Evolutionary conservation across 30 jellyfish, hydroid and myxozoan genomes (phyloP).

Genomic region (Rhopilema esculentum): DNA sequence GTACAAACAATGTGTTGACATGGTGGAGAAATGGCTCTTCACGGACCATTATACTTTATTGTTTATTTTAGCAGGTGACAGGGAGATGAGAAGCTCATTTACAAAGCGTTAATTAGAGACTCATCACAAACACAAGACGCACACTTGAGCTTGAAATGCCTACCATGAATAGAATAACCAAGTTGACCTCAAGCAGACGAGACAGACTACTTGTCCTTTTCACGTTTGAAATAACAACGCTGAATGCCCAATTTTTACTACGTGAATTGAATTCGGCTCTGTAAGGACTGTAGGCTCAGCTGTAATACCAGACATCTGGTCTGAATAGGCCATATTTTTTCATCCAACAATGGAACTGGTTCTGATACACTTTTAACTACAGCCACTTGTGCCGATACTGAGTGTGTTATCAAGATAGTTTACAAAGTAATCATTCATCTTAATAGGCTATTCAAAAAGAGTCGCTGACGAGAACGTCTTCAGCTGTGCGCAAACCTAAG

Average conservation of each 20-base stretch:
- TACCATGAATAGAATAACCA: slow-evolving; percentile 59
- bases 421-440: neutral
- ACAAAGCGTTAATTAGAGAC: slow-evolving; percentile 48
- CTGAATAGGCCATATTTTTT: neutral
- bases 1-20: neutral
- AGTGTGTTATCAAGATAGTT: neutral
- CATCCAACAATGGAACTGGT: neutral
- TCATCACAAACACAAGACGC: slow-evolving; percentile 18
- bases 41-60: slow-evolving; percentile 33
- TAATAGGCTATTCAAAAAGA: neutral
- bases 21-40: slow-evolving; percentile 10
- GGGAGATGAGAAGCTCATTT: slow-evolving; percentile 33
- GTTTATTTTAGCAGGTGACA: slow-evolving; percentile 58
- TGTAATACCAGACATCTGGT: neutral
- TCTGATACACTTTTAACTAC: neutral
- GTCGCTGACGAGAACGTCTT: too few relatives aligned
- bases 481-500: too few relatives aligned
- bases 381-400: neutral
- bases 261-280: neutral
- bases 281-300: neutral
- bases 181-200: neutral
- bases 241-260: neutral
- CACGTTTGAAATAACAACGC: slow-evolving; percentile 38
- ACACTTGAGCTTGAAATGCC: neutral
- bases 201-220: slow-evolving; percentile 6